Base-by-base conservation (phyloP, 1,140 invertebrate species). In the Neotoxoptera formosana region DNA sequence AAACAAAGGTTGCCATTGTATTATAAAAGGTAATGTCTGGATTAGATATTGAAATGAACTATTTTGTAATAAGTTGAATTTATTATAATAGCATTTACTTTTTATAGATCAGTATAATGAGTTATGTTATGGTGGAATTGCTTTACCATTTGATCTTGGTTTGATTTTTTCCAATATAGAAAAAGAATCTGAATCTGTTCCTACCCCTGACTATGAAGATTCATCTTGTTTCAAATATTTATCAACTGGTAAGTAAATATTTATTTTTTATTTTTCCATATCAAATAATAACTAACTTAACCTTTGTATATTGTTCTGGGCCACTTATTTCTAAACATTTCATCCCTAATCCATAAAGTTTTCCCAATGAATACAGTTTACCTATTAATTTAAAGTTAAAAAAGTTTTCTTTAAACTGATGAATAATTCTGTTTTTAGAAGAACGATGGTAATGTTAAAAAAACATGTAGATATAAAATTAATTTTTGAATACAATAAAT, bases 121-220 rank as follows among this genome's bases (percentile, higher is more conserved):
- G 25, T n/a, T 83, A 25, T 93, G 47, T 86, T 93, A 93, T 93
- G 91, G 91, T 2, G 91, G 91, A n/a, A 83, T 93, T 9, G 36
- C 91, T 20, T 86, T 93, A 36, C 91, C 91, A 41, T 86, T 83
- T 41, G 91, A 93, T 53, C 91, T 93, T 83, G 41, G 81, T 56
- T 41, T 83, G 34, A 41, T 93, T 51, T 93, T 93, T 93, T 93
- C 48, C 9, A 86, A 83, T 86, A 83, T 93, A 30, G 48, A 84
- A 51, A 93, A 93, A 84, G 91, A 93, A 93, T 30, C 91, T 53
- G 91, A 93, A 93, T 53, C 91, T 53, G 48, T 93, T 93, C 91
- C 91, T 93, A 93, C 91, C 9, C 91, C 91, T 53, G 81, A 93
- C 23, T 93, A 36, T 23, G 91, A 93, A 53, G 91, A 93, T 84